These are phyloP conservation scores for Regulus satrapa DNA, from an alignment of 2,113 vertebrate genomes.

Conservation along the genomic window DNA sequence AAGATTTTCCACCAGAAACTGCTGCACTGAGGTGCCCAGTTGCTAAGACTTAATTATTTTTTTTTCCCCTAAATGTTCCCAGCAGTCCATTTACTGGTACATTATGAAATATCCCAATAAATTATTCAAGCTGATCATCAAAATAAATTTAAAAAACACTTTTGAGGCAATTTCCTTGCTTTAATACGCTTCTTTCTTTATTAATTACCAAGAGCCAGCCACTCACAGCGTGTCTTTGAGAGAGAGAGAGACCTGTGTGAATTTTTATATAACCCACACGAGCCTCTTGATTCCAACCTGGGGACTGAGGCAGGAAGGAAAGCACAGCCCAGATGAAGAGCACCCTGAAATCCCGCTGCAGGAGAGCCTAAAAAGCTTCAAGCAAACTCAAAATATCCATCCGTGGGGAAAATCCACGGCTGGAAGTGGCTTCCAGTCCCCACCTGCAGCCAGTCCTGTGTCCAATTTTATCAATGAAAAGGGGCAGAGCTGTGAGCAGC, in stretches of 20 bases:
- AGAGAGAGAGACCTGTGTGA: neutral
- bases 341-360: neutral
- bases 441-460: neutral
- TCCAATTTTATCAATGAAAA: neutral
- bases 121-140: conserved; percentile 46
- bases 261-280: neutral
- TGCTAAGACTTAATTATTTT: conserved; percentile 5
- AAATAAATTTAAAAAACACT: conserved; percentile 49
- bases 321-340: fast-evolving
- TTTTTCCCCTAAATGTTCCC: conserved; percentile 18
- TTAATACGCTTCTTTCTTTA: neutral
- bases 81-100: conserved; percentile 31
- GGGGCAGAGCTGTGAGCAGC: fast-evolving
- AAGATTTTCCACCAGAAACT: neutral
- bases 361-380: neutral
- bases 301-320: neutral
- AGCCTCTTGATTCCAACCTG: fast-evolving
- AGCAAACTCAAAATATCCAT: neutral
- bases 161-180: conserved; percentile 19
- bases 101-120: conserved; percentile 24
- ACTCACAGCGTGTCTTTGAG: neutral
- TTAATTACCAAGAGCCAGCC: neutral
- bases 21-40: neutral
- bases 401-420: neutral
- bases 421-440: neutral